phyloP scores from a whole-genome alignment of 2,797 vertebrate species.

The Rhinophrynus dorsalis region DNA sequence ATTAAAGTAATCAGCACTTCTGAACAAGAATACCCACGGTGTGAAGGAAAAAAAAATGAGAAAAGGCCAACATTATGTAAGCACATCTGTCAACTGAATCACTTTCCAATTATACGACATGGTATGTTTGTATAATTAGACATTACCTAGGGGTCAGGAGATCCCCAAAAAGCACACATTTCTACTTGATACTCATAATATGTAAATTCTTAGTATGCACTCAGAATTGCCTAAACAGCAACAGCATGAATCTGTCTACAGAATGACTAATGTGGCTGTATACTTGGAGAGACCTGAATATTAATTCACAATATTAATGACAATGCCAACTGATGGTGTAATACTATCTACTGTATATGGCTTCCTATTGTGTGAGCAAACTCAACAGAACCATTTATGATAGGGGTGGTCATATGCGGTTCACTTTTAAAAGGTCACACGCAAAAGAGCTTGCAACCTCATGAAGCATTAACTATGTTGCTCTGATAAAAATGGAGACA shows the following conservation, averaged over 20 bases:
- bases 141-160: neutral
- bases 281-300: conserved; percentile 23
- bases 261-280: conserved; percentile 30
- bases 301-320: no score
- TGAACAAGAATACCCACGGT: conserved; percentile 25
- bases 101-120: neutral
- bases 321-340: no score
- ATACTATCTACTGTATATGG: no score
- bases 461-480: no score
- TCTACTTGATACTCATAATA: neutral
- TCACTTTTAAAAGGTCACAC: no score
- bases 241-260: conserved; percentile 1
- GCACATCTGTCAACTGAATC: neutral
- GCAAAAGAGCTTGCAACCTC: no score
- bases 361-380: no score
- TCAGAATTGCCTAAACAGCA: neutral
- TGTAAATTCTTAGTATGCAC: conserved; percentile 1
- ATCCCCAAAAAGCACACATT: neutral
- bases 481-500: no score
- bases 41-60: neutral
- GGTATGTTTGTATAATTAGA: conserved; percentile 12
- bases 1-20: conserved; percentile 43
- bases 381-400: no score
- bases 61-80: neutral
- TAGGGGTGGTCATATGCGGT: no score